Evolutionary conservation across 2,797 vertebrate genomes (phyloP), one percentile per base, ranked within the genome.

Genomic region (Onychomys torridus): DNA sequence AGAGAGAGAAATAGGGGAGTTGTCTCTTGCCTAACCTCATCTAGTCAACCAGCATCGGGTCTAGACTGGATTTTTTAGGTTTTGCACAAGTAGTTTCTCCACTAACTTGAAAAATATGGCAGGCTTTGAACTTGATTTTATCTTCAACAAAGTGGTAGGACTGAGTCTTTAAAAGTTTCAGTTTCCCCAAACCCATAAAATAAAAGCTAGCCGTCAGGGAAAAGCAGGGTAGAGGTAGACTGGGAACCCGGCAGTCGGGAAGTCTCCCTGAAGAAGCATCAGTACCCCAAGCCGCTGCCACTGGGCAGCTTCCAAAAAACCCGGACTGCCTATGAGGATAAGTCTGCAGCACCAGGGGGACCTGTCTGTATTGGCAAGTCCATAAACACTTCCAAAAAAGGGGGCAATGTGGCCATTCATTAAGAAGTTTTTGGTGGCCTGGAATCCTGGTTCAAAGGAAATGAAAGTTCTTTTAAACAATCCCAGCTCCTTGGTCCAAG

Each of bases 381-480:
- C 83, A 61, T 34, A 76, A 91, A 93, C 32, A 59, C 77, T 95
- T 97, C 91, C 29, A 37, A 77, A 94, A 49, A 25, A 12, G n/a
- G 19, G 37, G 90, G 95, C 86, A 10, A 85, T 57, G 34, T 21
- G 90, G 90, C 93, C 77, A 6, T 63, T 96, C 92, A 95, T 93
- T 96, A 97, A 96, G 96, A 91, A 90, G 77, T 88, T 95, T 90
- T 93, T 88, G 88, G 92, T 37, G 32, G 96, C 90, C 92, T 89
- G 46, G 93, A 96, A 97, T 67, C 88, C 94, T 40, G 87, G 94
- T 90, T 87, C 76, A 55, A 90, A 94, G 97, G 95, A 96, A 98
- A 97, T 96, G 87, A 95, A 94, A 93, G 89, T 85, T 92, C 92
- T 77, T 94, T 97, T 97, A 97, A 97, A 96, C 76, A 95, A 81